Evolutionary conservation across 2,113 vertebrate species (phyloP).

Genomic region (Lepisosteus osseus): DNA sequence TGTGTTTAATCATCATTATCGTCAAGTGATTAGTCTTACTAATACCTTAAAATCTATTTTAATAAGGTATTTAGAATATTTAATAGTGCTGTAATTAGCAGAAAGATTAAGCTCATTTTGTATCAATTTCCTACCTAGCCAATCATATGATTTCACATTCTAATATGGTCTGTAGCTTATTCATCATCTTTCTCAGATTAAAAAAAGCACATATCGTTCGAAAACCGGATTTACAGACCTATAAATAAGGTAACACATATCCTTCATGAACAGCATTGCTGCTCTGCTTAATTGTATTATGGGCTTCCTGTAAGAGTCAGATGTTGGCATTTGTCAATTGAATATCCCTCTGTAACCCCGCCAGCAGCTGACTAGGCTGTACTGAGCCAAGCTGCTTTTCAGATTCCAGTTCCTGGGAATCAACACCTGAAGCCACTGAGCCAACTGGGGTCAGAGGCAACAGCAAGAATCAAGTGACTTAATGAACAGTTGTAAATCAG

Average conservation of each 20-base stretch:
- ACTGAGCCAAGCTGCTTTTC: constrained; percentile 34
- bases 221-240: constrained; percentile 35
- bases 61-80: too few species aligned
- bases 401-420: constrained; percentile 42
- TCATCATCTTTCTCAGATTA: too few species aligned
- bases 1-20: too few species aligned
- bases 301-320: constrained; percentile 49
- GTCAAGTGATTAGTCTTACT: too few species aligned
- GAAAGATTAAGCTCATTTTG: too few species aligned
- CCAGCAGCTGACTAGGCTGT: constrained; percentile 45
- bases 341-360: constrained; percentile 33
- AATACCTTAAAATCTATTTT: too few species aligned
- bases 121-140: too few species aligned
- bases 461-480: constrained; percentile 63
- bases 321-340: constrained; percentile 34
- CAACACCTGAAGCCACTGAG: constrained; percentile 50
- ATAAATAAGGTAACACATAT: constrained; percentile 41
- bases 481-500: constrained; percentile 70
- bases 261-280: constrained; percentile 39
- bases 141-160: background rate
- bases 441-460: constrained; percentile 59
- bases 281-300: constrained; percentile 46
- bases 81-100: too few species aligned
- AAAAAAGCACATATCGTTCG: background rate
- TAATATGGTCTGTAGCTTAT: background rate